These are phyloP conservation scores for Gambusia holbrooki DNA, from an alignment of 2,113 vertebrate genomes.

Conservation along the genomic window DNA sequence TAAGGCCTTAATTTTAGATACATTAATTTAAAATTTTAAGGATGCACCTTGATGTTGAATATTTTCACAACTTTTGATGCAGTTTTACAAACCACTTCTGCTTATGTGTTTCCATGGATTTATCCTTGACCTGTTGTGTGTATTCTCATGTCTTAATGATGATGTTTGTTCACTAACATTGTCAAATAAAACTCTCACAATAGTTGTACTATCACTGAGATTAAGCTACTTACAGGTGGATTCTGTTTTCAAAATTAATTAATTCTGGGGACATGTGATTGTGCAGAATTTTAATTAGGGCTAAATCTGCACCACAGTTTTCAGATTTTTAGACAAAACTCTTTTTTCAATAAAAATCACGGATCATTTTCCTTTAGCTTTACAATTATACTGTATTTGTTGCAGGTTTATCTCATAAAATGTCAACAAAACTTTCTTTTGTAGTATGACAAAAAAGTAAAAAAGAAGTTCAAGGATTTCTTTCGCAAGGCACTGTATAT, in stretches of 20 bases:
- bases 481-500: not conserved
- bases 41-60: too few relatives aligned
- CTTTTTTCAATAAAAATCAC: too few relatives aligned
- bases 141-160: not conserved
- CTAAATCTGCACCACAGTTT: too few relatives aligned
- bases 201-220: not conserved
- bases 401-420: not conserved
- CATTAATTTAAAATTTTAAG: too few relatives aligned
- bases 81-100: too few relatives aligned
- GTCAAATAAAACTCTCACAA: not conserved
- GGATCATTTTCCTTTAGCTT: not conserved
- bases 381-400: not conserved
- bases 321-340: too few relatives aligned
- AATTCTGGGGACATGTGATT: not conserved
- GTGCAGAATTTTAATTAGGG: too few relatives aligned
- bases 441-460: not conserved
- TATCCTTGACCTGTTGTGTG: too few relatives aligned
- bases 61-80: too few relatives aligned
- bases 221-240: not conserved
- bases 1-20: too few relatives aligned
- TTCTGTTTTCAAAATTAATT: not conserved
- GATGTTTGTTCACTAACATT: not conserved
- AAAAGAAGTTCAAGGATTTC: not conserved
- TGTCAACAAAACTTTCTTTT: not conserved
- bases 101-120: too few relatives aligned